Evolutionary conservation across 2,888 invertebrate species (phyloP).

Genomic region (Nysson spinosus): DNA sequence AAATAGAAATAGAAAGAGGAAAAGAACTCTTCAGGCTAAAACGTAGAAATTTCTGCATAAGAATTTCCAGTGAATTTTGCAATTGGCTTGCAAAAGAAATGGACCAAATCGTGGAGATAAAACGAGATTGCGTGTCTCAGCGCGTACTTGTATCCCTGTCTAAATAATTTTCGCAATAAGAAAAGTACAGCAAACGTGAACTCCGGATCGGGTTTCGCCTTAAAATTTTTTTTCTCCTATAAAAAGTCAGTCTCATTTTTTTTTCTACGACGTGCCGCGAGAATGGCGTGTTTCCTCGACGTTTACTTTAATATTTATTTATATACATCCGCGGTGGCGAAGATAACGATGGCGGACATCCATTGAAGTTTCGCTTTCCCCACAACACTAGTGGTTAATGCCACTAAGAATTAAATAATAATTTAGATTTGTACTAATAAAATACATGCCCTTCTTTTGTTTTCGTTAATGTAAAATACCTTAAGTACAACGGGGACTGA

Average conservation of each 20-base stretch:
- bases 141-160: too few species aligned
- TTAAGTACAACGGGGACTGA: neutral
- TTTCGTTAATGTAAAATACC: neutral
- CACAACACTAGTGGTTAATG: too few species aligned
- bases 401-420: neutral
- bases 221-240: slow-evolving; percentile 61
- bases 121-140: too few species aligned
- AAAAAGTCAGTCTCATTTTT: slow-evolving; percentile 74
- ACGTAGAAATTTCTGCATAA: neutral
- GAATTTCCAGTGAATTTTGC: neutral
- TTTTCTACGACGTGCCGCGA: slow-evolving; percentile 58
- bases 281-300: slow-evolving; percentile 33
- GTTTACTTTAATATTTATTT: slow-evolving; percentile 25
- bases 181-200: neutral
- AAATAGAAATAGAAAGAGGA: too few species aligned
- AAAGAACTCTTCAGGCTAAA: neutral
- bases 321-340: slow-evolving; percentile 34
- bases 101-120: too few species aligned
- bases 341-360: slow-evolving; percentile 35
- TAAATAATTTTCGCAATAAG: neutral
- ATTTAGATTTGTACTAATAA: slow-evolving; percentile 2
- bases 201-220: slow-evolving; percentile 18
- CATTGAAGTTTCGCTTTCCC: neutral
- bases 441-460: neutral
- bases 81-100: neutral